These are phyloP conservation scores for Morinoia aosen DNA, from an alignment of 2,888 invertebrate species.

Conservation along the genomic window DNA sequence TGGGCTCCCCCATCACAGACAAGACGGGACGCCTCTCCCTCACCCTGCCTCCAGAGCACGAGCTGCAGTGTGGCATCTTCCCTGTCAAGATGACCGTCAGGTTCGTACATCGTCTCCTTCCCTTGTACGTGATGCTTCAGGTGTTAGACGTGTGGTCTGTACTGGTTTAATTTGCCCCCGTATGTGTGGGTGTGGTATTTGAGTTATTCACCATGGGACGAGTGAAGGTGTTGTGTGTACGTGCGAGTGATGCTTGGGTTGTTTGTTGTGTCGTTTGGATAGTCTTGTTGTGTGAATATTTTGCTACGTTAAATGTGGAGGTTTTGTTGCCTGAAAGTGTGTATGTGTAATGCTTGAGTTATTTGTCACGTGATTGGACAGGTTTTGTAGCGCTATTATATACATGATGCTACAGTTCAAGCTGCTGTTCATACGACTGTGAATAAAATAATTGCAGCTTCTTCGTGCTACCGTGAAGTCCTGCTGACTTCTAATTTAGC, in stretches of 20 bases:
- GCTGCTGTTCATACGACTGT: not conserved
- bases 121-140: not conserved
- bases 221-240: no score
- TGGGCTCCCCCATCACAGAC: slow-evolving; percentile 94
- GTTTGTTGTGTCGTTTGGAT: not conserved
- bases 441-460: not conserved
- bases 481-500: not conserved
- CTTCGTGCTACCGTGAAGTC: not conserved
- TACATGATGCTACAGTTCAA: not conserved
- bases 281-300: no score
- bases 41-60: slow-evolving; percentile 86
- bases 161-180: not conserved
- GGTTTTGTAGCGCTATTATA: not conserved
- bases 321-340: no score
- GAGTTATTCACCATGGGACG: no score
- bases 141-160: not conserved
- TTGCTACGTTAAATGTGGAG: no score
- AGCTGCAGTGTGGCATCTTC: slow-evolving; percentile 92
- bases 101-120: slow-evolving; percentile 70
- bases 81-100: slow-evolving; percentile 89
- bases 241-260: not conserved
- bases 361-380: no score
- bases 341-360: no score
- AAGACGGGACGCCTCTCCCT: slow-evolving; percentile 91
- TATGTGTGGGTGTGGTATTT: not conserved